Evolutionary conservation across 2,797 vertebrate species (phyloP).

Genomic region (Remorina albescens): DNA sequence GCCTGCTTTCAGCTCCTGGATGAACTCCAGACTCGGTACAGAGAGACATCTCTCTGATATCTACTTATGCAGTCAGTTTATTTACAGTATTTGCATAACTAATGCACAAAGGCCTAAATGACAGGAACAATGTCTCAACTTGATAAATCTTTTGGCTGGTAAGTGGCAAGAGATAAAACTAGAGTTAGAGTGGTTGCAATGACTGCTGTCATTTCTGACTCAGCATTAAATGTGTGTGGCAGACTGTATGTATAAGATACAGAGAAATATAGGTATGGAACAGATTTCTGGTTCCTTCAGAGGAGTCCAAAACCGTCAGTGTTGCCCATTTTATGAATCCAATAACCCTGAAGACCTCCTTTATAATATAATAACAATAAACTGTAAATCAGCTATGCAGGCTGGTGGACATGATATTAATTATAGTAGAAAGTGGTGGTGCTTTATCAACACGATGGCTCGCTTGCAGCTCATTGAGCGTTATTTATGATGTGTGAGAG

Average conservation of each 20-base stretch:
- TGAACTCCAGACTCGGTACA: too few species aligned
- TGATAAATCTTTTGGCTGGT: neutral
- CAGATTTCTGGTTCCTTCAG: slow-evolving; percentile 20
- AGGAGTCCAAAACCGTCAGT: slow-evolving; percentile 10
- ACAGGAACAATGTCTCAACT: neutral
- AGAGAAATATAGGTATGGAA: neutral
- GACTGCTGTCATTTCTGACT: slow-evolving; percentile 9
- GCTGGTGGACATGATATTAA: slow-evolving; percentile 51
- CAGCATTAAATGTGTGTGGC: neutral
- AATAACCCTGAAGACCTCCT: slow-evolving; percentile 19
- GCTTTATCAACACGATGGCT: slow-evolving; percentile 64
- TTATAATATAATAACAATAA: slow-evolving; percentile 36
- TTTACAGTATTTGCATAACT: neutral
- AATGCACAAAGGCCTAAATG: neutral
- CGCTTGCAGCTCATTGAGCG: slow-evolving; percentile 56
- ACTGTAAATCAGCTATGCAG: slow-evolving; percentile 26
- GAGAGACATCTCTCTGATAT: neutral
- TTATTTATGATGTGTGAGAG: slow-evolving; percentile 72
- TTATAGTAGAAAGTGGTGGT: slow-evolving; percentile 50
- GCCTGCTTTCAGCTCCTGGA: slow-evolving; percentile 9
- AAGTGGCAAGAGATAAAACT: neutral
- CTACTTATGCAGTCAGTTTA: neutral
- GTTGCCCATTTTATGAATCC: slow-evolving; percentile 10
- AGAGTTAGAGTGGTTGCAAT: slow-evolving; percentile 8
- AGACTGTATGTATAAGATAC: too few species aligned